Evolutionary conservation across 1,140 invertebrate species (phyloP), one percentile per base, ranked within the genome.

Genomic region (Orius insidiosus): DNA sequence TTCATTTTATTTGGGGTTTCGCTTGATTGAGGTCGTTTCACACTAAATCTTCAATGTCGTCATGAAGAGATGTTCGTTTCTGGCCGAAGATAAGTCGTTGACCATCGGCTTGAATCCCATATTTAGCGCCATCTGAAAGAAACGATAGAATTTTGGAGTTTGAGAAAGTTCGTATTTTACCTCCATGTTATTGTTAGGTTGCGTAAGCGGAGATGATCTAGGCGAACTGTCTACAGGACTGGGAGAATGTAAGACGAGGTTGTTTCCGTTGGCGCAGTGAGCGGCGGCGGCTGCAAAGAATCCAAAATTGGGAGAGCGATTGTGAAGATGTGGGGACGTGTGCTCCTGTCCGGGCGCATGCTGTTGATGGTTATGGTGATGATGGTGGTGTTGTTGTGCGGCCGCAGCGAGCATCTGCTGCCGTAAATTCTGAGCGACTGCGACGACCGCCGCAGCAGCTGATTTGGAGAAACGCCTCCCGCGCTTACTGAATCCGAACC

Each of bases 361-460:
- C 61, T 53, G 47, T 62, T 59, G 60, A 63, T 70, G 52, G 70
- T 71, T 63, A 68, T 74, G 48, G 56, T 64, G 48, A 59, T 66
- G 59, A 59, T 66, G 56, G 69, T 67, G 40, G 68, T 68, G 33
- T 9, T 47, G 37, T 33, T 70, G 69, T 34, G 69, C 70, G 19
- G 71, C 73, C 13, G 74, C 74, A 6, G 75, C 76, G 9, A 56
- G 75, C 74, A 80, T 78, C 58, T 79, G 77, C 53, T 80, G 77
- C 40, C 76, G 64, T 14, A 79, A 60, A 48, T 74, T 75, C 67
- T 78, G 74, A 30, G 75, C 74, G 49, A 80, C 78, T 32, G 76
- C 77, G 11, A 78, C 77, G 44, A 80, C 77, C 51, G 74, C 74
- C 38, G 69, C 68, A 48, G 78, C 76, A 24, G 71, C 69, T 11